Evolutionary conservation across 2,113 vertebrate species (phyloP), one percentile per base, ranked within the genome.

Genomic region (Casuarius casuarius): DNA sequence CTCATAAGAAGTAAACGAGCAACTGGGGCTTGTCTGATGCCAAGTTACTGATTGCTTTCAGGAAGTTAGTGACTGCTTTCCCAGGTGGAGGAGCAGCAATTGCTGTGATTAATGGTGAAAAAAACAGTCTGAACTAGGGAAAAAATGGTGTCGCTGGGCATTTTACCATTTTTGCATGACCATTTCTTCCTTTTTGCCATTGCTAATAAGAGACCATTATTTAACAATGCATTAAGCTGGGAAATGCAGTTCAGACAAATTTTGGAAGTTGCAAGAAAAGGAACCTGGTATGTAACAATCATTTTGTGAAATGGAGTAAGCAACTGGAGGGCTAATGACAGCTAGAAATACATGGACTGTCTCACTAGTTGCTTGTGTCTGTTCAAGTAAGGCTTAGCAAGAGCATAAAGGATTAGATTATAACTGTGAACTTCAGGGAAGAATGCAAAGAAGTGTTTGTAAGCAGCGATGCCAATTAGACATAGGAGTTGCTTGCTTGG

Each of bases 361-460:
- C 89, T 81, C 58, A 40, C 66, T 84, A 48, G 48, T 67, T 83
- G 71, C 72, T 77, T 72, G n/a, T 59, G 54, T 23, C 49, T 89
- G 61, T 42, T 28, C 46, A 31, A 73, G 58, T 49, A 42, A 84
- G 52, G 70, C 63, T 92, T 72, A 78, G 80, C 83, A 52, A 89
- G 90, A 88, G 51, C 48, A 12, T 33, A n/a, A 42, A 42, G 72
- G 90, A 75, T 92, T 84, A 90, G 84, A 62, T 2, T 88, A 63
- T 65, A 90, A 74, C 63, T 74, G 80, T 4, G 2, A 19, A 91
- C 86, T 91, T 86, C 62, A 46, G 20, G 74, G 72, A 84, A 95
- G 93, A 95, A 94, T 74, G 58, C 51, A 58, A 73, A 65, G 48
- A 94, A 92, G 78, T 91, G 38, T 87, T 96, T 95, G 88, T 74